phyloP scores from a whole-genome alignment of 1,140 invertebrate species.

The Drosophila orosa region DNA sequence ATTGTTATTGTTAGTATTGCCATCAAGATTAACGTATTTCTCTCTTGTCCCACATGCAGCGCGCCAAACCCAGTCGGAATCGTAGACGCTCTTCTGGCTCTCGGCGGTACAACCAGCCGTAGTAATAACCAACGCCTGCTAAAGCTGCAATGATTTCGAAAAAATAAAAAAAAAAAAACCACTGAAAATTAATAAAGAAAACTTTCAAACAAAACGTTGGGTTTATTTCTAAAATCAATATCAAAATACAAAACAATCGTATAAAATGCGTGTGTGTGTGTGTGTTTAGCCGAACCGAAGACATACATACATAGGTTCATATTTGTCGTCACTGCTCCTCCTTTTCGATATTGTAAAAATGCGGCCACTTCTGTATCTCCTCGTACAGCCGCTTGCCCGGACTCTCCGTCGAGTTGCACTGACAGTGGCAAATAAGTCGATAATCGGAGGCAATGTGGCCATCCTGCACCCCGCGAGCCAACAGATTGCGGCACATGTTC shows the following conservation, averaged over 20 bases:
- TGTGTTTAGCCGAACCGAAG: background rate
- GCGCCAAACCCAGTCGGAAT: constrained; percentile 52
- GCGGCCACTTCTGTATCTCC: constrained; percentile 80
- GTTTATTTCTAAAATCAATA: constrained; percentile 8
- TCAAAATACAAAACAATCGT: constrained; percentile 9
- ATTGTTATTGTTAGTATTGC: background rate
- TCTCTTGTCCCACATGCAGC: constrained; percentile 37
- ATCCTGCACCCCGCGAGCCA: constrained; percentile 83
- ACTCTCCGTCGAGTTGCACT: constrained; percentile 84
- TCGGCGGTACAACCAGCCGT: constrained; percentile 5
- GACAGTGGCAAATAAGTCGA: constrained; percentile 85
- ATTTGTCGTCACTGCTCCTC: constrained; percentile 26
- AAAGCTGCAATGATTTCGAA: constrained; percentile 54
- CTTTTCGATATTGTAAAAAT: constrained; percentile 75
- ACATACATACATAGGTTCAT: background rate
- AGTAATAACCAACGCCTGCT: constrained; percentile 19
- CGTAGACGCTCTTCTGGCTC: constrained; percentile 48
- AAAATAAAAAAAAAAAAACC: constrained; percentile 13
- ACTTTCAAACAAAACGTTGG: constrained; percentile 20
- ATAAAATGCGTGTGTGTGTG: too few relatives aligned
- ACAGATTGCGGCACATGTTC: constrained; percentile 77
- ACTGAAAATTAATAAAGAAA: constrained; percentile 14
- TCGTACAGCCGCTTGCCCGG: constrained; percentile 76
- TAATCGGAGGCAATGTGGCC: constrained; percentile 85
- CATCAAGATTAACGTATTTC: constrained; percentile 8